Percentiles rank a stretch among this genome's conserved stretches.
phyloP scores from a whole-genome alignment of 2,888 invertebrate genomes.

The Lypha dubia region DNA sequence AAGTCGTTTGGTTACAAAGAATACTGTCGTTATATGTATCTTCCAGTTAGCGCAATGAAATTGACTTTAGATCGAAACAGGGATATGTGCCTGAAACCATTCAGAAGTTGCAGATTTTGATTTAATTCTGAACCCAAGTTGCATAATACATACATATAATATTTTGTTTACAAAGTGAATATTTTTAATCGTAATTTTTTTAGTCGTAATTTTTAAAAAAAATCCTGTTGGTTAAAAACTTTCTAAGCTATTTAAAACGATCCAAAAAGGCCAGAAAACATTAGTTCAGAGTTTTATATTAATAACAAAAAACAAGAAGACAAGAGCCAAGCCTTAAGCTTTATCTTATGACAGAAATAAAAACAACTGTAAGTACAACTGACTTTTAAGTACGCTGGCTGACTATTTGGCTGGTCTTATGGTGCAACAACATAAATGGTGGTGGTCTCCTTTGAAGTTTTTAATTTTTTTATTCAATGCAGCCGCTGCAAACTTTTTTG shows the following conservation, averaged over 20 bases:
- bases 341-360: slow-evolving; percentile 61
- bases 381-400: slow-evolving; percentile 39
- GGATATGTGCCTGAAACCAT: background rate
- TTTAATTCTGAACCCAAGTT: no score
- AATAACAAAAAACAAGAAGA: slow-evolving; percentile 32
- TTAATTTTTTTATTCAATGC: slow-evolving; percentile 51
- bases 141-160: background rate
- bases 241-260: slow-evolving; percentile 20
- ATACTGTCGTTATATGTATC: no score
- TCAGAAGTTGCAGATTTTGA: background rate
- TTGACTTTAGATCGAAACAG: no score
- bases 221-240: slow-evolving; percentile 2
- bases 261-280: slow-evolving; percentile 33
- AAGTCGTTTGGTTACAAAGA: no score
- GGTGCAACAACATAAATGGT: slow-evolving; percentile 55
- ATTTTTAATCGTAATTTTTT: slow-evolving; percentile 1
- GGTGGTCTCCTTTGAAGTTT: slow-evolving; percentile 72
- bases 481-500: slow-evolving; percentile 54
- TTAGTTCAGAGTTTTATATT: slow-evolving; percentile 33
- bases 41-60: no score
- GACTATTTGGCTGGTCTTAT: slow-evolving; percentile 38
- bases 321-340: slow-evolving; percentile 68
- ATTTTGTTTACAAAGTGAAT: background rate
- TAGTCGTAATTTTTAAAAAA: background rate
- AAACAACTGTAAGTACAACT: slow-evolving; percentile 55